phyloP scores from a whole-genome alignment of 1,140 invertebrate species.

The Drosophila mauritiana region DNA sequence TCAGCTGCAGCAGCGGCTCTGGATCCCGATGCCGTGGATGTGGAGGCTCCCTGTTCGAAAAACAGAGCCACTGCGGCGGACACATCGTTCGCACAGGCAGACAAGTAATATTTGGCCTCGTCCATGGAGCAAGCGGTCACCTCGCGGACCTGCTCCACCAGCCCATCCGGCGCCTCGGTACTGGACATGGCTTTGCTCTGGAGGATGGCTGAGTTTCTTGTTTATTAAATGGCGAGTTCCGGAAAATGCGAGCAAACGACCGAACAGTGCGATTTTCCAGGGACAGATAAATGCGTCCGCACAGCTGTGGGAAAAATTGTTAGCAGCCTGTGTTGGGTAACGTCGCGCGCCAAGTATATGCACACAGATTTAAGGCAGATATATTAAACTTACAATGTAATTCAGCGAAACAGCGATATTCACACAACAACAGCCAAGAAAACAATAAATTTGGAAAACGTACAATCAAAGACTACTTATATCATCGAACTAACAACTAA shows the following conservation, averaged over 20 bases:
- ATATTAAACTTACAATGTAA: background rate
- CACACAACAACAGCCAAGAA: background rate
- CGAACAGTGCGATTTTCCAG: constrained; percentile 26
- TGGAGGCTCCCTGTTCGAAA: constrained; percentile 61
- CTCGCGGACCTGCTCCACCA: constrained; percentile 72
- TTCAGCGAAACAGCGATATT: background rate
- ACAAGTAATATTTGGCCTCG: constrained; percentile 74
- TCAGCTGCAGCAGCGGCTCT: constrained; percentile 4
- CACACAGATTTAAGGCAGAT: background rate
- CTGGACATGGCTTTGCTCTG: constrained; percentile 52
- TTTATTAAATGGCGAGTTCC: constrained; percentile 3
- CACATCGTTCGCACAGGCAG: constrained; percentile 76
- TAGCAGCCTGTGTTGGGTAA: too few relatives aligned
- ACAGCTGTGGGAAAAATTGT: constrained; percentile 33
- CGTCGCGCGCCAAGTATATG: background rate
- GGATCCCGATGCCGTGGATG: constrained; percentile 13
- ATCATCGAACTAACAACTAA: too few relatives aligned
- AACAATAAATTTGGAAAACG: background rate
- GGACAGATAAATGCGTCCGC: constrained; percentile 39
- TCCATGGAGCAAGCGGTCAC: constrained; percentile 69
- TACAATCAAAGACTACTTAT: background rate
- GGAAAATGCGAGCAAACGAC: constrained; percentile 15
- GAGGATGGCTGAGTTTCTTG: background rate
- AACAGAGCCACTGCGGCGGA: constrained; percentile 76
- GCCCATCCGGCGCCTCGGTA: constrained; percentile 55